Percentiles rank a stretch among this genome's conserved stretches.
These are phyloP conservation scores for Mareca penelope DNA, from an alignment of 2,797 vertebrate species.

Conservation along the genomic window DNA sequence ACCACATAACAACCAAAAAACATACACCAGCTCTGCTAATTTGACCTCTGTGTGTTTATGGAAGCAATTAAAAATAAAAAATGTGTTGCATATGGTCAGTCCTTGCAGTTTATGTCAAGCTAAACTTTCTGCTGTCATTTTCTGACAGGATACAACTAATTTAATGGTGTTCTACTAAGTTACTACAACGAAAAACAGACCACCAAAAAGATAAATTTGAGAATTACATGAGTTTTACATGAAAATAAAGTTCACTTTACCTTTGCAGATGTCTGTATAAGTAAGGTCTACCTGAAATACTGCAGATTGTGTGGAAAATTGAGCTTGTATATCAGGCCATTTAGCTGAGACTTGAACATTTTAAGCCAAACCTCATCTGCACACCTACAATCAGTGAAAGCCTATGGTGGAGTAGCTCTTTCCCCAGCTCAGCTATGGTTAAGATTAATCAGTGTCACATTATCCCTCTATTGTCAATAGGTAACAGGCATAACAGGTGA, in stretches of 20 bases:
- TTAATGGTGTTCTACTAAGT: background rate
- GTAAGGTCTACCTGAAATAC: background rate
- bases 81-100: background rate
- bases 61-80: constrained; percentile 53
- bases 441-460: no score
- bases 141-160: background rate
- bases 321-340: background rate
- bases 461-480: no score
- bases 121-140: background rate
- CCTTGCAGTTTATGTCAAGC: background rate
- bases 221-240: background rate
- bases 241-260: background rate
- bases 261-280: background rate
- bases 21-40: constrained; percentile 5
- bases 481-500: no score
- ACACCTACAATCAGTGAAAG: background rate
- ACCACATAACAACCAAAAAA: constrained; percentile 26
- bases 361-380: background rate
- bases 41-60: constrained; percentile 36
- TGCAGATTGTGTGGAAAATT: background rate
- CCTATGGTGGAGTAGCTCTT: no score
- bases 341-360: background rate
- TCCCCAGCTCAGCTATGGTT: no score
- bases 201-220: background rate
- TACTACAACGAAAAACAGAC: background rate